Evolutionary conservation across 2,113 vertebrate genomes (phyloP).

Genomic region (Rhadina sibilatrix): DNA sequence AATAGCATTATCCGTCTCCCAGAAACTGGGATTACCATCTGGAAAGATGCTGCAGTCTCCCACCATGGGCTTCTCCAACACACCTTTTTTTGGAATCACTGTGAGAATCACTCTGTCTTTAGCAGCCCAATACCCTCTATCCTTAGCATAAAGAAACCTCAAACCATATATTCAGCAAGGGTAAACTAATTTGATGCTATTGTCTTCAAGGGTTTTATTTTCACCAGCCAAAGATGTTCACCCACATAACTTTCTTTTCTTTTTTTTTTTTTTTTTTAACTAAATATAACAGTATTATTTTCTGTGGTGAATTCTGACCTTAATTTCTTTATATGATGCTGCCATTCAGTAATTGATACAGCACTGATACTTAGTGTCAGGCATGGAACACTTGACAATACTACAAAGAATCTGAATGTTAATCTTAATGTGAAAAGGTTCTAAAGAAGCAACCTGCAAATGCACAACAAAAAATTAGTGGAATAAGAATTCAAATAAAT

Average conservation of each 20-base stretch:
- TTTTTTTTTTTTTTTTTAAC: not conserved
- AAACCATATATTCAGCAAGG: not conserved
- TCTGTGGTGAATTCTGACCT: not conserved
- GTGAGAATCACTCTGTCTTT: not conserved
- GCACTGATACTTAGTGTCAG: not conserved
- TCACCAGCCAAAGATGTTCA: not conserved
- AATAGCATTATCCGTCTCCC: not conserved
- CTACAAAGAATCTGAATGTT: not conserved
- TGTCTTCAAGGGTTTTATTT: not conserved
- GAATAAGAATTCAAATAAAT: not conserved
- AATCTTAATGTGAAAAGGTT: not conserved
- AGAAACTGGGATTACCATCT: not conserved
- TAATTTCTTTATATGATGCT: not conserved
- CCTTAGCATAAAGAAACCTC: not conserved
- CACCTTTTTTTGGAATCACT: not conserved
- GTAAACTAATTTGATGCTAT: not conserved
- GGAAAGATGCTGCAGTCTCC: not conserved
- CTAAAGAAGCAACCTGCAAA: not conserved
- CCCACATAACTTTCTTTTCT: not conserved
- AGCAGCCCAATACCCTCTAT: not conserved
- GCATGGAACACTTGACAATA: not conserved
- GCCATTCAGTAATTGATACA: not conserved
- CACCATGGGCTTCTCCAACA: not conserved
- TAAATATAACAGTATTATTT: not conserved
- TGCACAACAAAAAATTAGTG: not conserved